These are phyloP conservation scores for Poeciliopsis turrubarensis DNA, from an alignment of 2,113 vertebrate genomes.

Conservation along the genomic window DNA sequence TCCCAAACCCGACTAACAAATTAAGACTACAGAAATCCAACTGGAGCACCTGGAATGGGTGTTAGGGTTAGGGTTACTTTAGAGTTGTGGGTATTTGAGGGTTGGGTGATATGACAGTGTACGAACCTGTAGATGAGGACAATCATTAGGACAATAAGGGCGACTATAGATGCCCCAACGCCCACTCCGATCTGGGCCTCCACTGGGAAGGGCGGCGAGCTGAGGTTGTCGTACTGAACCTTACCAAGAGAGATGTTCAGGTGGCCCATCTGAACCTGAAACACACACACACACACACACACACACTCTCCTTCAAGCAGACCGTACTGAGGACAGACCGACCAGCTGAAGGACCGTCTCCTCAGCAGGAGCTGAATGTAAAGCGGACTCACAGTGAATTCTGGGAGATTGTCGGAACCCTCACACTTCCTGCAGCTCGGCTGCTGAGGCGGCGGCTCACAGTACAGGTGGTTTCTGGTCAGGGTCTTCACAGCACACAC, in stretches of 20 bases:
- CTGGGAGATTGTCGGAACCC: slow-evolving; percentile 85
- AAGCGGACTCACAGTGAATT: slow-evolving; percentile 88
- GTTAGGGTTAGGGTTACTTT: too few species aligned
- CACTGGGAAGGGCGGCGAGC: slow-evolving; percentile 88
- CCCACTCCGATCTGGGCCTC: slow-evolving; percentile 95
- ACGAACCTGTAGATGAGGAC: slow-evolving; percentile 96
- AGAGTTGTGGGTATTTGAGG: too few species aligned
- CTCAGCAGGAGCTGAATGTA: too few species aligned
- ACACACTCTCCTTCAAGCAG: neutral
- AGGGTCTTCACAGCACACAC: slow-evolving; percentile 93
- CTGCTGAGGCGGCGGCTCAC: slow-evolving; percentile 91
- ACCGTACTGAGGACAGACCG: neutral
- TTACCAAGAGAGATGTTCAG: slow-evolving; percentile 90
- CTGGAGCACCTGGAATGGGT: too few species aligned
- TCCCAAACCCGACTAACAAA: too few species aligned
- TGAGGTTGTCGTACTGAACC: slow-evolving; percentile 92
- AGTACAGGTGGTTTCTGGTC: slow-evolving; percentile 94
- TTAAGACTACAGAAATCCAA: too few species aligned
- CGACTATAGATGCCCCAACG: slow-evolving; percentile 91
- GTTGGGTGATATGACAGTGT: too few species aligned
- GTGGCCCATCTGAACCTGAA: slow-evolving; percentile 95
- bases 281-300: slow-evolving; percentile 30
- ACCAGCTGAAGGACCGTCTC: neutral
- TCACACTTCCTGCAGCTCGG: slow-evolving; percentile 85
- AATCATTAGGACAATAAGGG: slow-evolving; percentile 92